Evolutionary conservation across 2,797 vertebrate genomes (phyloP).

Genomic region (Phrynocephalus guinanensis): DNA sequence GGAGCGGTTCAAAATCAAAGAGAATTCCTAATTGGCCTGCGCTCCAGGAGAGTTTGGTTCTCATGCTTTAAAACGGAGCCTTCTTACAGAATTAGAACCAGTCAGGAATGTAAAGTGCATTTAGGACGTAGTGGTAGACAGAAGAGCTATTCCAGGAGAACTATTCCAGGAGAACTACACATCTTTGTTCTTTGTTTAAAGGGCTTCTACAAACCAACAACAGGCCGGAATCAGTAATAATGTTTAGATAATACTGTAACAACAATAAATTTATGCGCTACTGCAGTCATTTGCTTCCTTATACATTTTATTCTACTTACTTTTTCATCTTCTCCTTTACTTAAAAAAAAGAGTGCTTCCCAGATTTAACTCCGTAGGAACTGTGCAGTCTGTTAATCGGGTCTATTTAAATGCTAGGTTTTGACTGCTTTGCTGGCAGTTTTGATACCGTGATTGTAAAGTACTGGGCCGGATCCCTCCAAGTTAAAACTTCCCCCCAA

Average conservation of each 20-base stretch:
- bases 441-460: not conserved
- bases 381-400: slow-evolving; percentile 39
- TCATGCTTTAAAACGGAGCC: not conserved
- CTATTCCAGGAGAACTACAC: no score
- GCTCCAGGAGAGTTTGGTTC: not conserved
- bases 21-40: not conserved
- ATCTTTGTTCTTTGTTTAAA: no score
- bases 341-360: not conserved
- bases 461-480: not conserved
- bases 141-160: no score
- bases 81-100: not conserved
- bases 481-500: not conserved
- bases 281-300: not conserved
- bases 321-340: not conserved
- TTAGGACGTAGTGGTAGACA: not conserved
- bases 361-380: slow-evolving; percentile 33
- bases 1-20: slow-evolving; percentile 36
- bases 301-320: not conserved
- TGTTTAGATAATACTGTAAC: not conserved
- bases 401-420: not conserved
- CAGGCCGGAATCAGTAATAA: not conserved
- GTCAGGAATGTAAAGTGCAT: not conserved
- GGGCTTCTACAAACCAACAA: not conserved
- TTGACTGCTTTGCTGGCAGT: not conserved
- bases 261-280: not conserved